Conservation (phyloP, 2,888 invertebrate genomes). For the Melanchra persicariae region DNA sequence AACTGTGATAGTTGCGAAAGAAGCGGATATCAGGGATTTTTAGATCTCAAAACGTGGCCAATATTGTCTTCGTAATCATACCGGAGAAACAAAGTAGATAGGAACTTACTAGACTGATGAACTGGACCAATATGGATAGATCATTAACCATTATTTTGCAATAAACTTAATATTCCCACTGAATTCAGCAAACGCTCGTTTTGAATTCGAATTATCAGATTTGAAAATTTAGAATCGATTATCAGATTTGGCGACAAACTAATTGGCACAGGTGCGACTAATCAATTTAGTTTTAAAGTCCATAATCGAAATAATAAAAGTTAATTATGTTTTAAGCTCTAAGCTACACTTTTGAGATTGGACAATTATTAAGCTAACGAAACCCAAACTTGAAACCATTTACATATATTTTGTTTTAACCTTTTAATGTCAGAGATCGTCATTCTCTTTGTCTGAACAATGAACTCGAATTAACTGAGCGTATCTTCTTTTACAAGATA, state of each 20-base stretch:
- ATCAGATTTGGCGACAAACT: slow-evolving; percentile 24
- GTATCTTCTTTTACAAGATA: slow-evolving; percentile 33
- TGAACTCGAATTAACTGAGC: slow-evolving; percentile 37
- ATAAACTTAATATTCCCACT: too few species aligned
- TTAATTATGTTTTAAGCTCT: too few species aligned
- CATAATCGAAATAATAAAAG: neutral
- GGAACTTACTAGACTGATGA: too few species aligned
- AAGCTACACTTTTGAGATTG: neutral
- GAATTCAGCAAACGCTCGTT: too few species aligned
- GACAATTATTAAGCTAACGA: neutral
- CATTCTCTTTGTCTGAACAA: slow-evolving; percentile 30
- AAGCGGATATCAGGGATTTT: neutral
- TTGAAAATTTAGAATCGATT: too few species aligned
- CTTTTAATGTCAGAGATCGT: slow-evolving; percentile 7
- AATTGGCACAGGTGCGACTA: slow-evolving; percentile 31
- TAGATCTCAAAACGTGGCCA: neutral
- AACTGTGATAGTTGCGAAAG: slow-evolving; percentile 6
- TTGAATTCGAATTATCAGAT: too few species aligned
- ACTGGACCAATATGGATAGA: too few species aligned
- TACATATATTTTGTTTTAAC: slow-evolving; percentile 9
- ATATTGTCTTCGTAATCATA: too few species aligned
- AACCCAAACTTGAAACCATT: slow-evolving; percentile 1
- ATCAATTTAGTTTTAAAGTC: slow-evolving; percentile 24
- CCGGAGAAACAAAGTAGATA: too few species aligned
- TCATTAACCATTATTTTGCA: too few species aligned